Conservation (phyloP, 2,113 vertebrate species). For the Marcusenius ussheri region DNA sequence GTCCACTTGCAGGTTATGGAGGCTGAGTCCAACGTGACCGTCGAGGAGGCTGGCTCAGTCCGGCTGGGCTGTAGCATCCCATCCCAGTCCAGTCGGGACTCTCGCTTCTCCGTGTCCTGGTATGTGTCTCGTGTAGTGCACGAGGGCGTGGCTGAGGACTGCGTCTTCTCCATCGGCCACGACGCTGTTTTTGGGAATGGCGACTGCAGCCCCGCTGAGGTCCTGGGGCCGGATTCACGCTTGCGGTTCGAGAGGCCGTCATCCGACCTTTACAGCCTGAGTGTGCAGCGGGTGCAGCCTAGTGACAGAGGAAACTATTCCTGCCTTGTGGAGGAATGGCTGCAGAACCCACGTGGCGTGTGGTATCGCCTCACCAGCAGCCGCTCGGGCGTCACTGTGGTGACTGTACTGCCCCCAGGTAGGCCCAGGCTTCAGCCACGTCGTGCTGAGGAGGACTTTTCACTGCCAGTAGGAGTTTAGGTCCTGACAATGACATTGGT, state of each 20-base stretch:
- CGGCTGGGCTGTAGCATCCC: slow-evolving; percentile 79
- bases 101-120: slow-evolving; percentile 88
- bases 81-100: slow-evolving; percentile 79
- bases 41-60: slow-evolving; percentile 72
- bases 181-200: slow-evolving; percentile 79
- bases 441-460: not conserved
- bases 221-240: slow-evolving; percentile 67
- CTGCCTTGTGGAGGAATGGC: slow-evolving; percentile 88
- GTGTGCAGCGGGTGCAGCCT: slow-evolving; percentile 65
- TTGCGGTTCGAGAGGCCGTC: slow-evolving; percentile 82
- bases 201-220: slow-evolving; percentile 60
- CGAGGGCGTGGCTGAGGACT: slow-evolving; percentile 31
- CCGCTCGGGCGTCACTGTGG: slow-evolving; percentile 70
- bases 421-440: slow-evolving; percentile 23
- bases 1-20: slow-evolving; percentile 81
- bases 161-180: slow-evolving; percentile 66
- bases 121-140: slow-evolving; percentile 66
- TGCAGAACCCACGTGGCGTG: slow-evolving; percentile 71
- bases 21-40: slow-evolving; percentile 71
- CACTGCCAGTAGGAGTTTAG: not conserved
- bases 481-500: not conserved
- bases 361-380: slow-evolving; percentile 88
- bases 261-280: slow-evolving; percentile 75
- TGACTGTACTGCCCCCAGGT: slow-evolving; percentile 78
- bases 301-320: slow-evolving; percentile 79